Percentiles rank a stretch among this genome's conserved stretches.
phyloP scores from a whole-genome alignment of 2,888 invertebrate species.

The Malthinus seriepunctatus region DNA sequence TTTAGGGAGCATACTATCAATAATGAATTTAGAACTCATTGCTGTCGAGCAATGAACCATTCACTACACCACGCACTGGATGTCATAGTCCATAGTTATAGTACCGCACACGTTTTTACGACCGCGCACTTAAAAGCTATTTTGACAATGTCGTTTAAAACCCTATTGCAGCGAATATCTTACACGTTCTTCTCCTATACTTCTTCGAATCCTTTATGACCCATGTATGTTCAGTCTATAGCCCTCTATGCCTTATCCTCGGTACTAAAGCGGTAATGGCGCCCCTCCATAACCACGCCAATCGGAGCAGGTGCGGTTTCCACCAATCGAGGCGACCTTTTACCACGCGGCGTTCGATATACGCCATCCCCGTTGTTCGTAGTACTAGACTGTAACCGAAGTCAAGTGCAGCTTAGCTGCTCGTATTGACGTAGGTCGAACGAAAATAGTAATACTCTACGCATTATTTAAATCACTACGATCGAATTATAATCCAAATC shows the following conservation, averaged over 20 bases:
- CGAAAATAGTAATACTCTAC: not conserved
- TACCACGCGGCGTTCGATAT: conserved; percentile 38
- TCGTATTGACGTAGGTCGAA: not conserved
- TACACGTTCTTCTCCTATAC: conserved; percentile 66
- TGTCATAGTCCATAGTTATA: conserved; percentile 46
- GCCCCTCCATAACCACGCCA: conserved; percentile 55
- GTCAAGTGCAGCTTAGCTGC: not conserved
- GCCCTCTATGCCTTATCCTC: conserved; percentile 77
- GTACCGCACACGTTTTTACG: conserved; percentile 46
- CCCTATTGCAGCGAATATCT: conserved; percentile 54
- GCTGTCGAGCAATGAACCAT: conserved; percentile 56
- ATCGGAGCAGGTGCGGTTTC: conserved; percentile 59
- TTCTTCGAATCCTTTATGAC: conserved; percentile 83
- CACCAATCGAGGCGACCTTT: conserved; percentile 55
- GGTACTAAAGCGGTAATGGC: conserved; percentile 62
- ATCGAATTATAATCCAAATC: not conserved
- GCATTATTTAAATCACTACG: not conserved
- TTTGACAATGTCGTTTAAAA: conserved; percentile 51
- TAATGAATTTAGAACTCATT: conserved; percentile 97
- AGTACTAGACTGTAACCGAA: conserved; percentile 28
- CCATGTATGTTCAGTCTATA: conserved; percentile 84
- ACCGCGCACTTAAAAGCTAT: conserved; percentile 48
- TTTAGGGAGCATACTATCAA: conserved; percentile 97
- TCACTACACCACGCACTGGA: conserved; percentile 51
- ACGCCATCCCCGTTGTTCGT: conserved; percentile 30